Percentiles rank a stretch among this genome's conserved stretches.
phyloP scores from a whole-genome alignment of 1,140 invertebrate species.

The Prorops nasuta region DNA sequence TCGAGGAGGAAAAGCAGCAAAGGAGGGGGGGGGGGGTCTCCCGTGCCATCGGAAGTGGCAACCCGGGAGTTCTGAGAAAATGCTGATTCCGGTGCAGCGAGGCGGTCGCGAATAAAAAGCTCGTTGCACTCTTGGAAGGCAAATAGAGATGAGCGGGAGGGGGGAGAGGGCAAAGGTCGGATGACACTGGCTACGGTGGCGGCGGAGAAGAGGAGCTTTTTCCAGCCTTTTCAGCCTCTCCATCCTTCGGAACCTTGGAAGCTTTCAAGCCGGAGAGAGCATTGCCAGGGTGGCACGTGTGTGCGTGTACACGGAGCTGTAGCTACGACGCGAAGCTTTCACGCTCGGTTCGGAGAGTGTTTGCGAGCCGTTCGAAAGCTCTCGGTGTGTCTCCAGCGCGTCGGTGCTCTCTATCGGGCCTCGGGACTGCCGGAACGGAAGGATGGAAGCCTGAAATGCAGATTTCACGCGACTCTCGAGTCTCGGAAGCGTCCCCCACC shows the following conservation, averaged over 20 bases:
- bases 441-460: conserved; percentile 53
- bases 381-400: conserved; percentile 35
- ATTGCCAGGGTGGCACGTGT: neutral
- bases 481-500: conserved; percentile 33
- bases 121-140: conserved; percentile 39
- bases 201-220: conserved; percentile 24
- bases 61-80: too few relatives aligned
- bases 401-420: too few relatives aligned
- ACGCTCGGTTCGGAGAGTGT: conserved; percentile 31
- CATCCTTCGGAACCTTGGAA: too few relatives aligned
- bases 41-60: too few relatives aligned
- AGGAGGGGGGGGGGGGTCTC: too few relatives aligned
- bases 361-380: conserved; percentile 55
- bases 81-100: conserved; percentile 38
- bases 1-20: too few relatives aligned
- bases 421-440: conserved; percentile 24
- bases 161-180: conserved; percentile 46
- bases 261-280: too few relatives aligned
- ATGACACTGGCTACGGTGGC: conserved; percentile 29
- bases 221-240: too few relatives aligned
- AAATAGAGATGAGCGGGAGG: too few relatives aligned
- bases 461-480: conserved; percentile 48
- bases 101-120: conserved; percentile 48
- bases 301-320: conserved; percentile 4
- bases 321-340: neutral